Evolutionary conservation across 2,113 vertebrate genomes (phyloP).

Genomic region (Empidonax alnorum): DNA sequence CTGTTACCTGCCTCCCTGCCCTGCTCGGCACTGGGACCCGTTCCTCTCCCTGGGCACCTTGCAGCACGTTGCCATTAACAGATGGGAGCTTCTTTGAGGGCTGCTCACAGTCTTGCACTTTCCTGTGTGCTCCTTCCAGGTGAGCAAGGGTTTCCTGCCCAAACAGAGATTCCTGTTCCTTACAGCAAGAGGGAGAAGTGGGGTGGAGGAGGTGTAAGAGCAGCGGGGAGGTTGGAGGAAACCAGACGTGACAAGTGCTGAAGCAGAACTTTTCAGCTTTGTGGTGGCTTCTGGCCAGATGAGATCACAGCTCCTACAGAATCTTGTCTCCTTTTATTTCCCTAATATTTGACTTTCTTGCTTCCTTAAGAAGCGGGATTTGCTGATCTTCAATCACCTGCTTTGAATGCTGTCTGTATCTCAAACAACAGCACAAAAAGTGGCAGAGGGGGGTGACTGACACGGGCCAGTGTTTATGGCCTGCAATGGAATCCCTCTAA

Average conservation of each 20-base stretch:
- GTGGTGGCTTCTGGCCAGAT: neutral
- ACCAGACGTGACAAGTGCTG: slow-evolving; percentile 33
- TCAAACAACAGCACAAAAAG: neutral
- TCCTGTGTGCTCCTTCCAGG: neutral
- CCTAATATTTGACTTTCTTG: slow-evolving; percentile 4
- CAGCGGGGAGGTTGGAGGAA: slow-evolving; percentile 6
- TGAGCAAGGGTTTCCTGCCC: neutral
- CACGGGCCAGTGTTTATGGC: neutral
- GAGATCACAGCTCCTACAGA: slow-evolving; percentile 48
- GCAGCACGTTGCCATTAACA: neutral
- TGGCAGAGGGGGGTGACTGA: neutral
- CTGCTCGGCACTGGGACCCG: rapidly evolving
- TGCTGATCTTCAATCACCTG: neutral
- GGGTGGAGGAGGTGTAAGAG: neutral
- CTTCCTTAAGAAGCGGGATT: slow-evolving; percentile 12
- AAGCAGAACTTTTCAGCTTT: slow-evolving; percentile 21
- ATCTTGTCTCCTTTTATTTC: slow-evolving; percentile 46
- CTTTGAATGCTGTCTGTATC: neutral
- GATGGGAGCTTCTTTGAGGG: neutral
- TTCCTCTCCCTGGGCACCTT: neutral
- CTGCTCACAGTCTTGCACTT: neutral
- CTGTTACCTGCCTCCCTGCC: neutral
- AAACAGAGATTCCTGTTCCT: neutral
- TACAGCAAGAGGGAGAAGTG: neutral
- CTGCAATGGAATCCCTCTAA: neutral